Evolutionary conservation across 2,888 invertebrate species (phyloP).

Genomic region (Slavum lentiscoides): DNA sequence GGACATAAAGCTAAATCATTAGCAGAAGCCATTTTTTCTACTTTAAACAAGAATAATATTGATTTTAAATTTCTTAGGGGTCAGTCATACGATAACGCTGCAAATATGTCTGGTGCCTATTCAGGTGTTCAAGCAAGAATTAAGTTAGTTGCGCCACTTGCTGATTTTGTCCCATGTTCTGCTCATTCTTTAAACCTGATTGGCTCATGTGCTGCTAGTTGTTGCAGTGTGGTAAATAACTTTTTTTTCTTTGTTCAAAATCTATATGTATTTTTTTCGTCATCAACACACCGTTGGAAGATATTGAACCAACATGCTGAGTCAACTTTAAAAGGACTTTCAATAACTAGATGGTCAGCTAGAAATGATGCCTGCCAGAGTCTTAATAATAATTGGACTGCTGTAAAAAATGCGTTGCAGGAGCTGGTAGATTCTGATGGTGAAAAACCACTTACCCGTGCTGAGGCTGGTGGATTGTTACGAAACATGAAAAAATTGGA

Average conservation of each 20-base stretch:
- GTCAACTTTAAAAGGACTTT: constrained; percentile 7
- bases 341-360: constrained; percentile 31
- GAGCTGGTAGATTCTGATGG: constrained; percentile 6
- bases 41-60: background rate
- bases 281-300: constrained; percentile 14
- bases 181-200: constrained; percentile 32
- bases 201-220: constrained; percentile 14
- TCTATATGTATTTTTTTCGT: constrained; percentile 28
- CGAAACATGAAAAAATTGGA: constrained; percentile 10
- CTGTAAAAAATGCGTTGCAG: constrained; percentile 2
- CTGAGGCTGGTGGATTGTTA: constrained; percentile 7
- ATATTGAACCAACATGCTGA: constrained; percentile 10
- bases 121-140: constrained; percentile 11
- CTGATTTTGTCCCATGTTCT: constrained; percentile 26
- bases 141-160: constrained; percentile 15
- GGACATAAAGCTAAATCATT: constrained; percentile 29
- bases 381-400: too few relatives aligned
- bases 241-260: constrained; percentile 33
- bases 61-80: constrained; percentile 19
- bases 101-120: constrained; percentile 16
- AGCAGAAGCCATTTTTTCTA: constrained; percentile 12
- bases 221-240: constrained; percentile 16
- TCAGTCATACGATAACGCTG: constrained; percentile 31
- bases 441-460: constrained; percentile 12
- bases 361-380: constrained; percentile 46